Percentiles rank a stretch among this genome's conserved stretches.
These are phyloP conservation scores for Myiotriccus ornatus DNA, from an alignment of 2,797 vertebrate species.

Conservation along the genomic window DNA sequence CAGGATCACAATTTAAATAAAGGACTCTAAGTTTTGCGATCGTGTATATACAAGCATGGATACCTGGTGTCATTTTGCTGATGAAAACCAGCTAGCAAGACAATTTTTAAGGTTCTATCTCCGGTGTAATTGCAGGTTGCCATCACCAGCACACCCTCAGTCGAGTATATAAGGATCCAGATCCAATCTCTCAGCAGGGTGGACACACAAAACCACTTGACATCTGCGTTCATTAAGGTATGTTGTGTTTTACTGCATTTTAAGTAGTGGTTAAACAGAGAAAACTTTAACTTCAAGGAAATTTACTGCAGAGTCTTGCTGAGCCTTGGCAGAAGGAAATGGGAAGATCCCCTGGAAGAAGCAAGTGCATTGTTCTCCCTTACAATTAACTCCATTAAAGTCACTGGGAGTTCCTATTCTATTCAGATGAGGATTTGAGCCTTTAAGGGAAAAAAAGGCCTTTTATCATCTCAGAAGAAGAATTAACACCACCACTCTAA, in stretches of 20 bases:
- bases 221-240: slow-evolving; percentile 65
- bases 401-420: slow-evolving; percentile 13
- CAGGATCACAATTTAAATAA: not conserved
- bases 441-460: not conserved
- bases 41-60: fast-evolving
- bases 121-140: slow-evolving; percentile 49
- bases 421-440: slow-evolving; percentile 51
- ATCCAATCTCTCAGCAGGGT: slow-evolving; percentile 50
- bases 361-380: slow-evolving; percentile 38
- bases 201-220: slow-evolving; percentile 13
- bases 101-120: not conserved
- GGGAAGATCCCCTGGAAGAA: slow-evolving; percentile 19
- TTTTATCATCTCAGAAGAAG: slow-evolving; percentile 36
- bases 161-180: slow-evolving; percentile 30
- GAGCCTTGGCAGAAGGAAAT: slow-evolving; percentile 17
- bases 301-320: slow-evolving; percentile 12
- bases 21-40: not conserved
- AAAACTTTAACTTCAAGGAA: slow-evolving; percentile 21
- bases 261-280: not conserved
- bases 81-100: not conserved
- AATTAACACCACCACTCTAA: not conserved
- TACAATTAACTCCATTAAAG: slow-evolving; percentile 33
- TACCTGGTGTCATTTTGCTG: not conserved
- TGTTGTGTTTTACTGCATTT: not conserved
- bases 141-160: slow-evolving; percentile 54